Evolutionary conservation across 2,113 vertebrate genomes (phyloP).

Genomic region (Archocentrus centrarchus): DNA sequence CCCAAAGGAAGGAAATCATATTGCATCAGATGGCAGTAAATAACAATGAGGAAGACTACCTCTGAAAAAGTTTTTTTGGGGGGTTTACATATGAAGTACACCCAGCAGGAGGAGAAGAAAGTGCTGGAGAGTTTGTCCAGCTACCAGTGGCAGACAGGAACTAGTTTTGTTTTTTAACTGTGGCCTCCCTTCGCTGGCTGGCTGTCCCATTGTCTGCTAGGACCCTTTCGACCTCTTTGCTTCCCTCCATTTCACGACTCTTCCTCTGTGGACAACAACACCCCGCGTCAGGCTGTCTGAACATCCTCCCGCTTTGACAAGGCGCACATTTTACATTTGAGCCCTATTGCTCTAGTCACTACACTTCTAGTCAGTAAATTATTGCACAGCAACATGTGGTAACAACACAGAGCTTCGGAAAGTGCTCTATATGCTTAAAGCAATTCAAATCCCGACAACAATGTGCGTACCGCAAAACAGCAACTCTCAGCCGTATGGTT

Average conservation of each 20-base stretch:
- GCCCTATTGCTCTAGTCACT: background rate
- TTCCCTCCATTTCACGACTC: constrained; percentile 79
- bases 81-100: constrained; percentile 27
- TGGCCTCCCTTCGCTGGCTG: constrained; percentile 42
- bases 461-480: constrained; percentile 12
- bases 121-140: constrained; percentile 29
- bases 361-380: constrained; percentile 4
- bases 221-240: constrained; percentile 70
- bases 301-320: constrained; percentile 55
- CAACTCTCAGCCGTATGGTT: constrained; percentile 27
- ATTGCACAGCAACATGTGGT: background rate
- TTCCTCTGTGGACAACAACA: constrained; percentile 80
- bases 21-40: constrained; percentile 49
- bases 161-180: constrained; percentile 61
- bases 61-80: background rate
- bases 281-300: constrained; percentile 77
- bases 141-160: constrained; percentile 58
- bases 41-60: constrained; percentile 39
- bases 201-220: constrained; percentile 68
- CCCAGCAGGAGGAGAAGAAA: constrained; percentile 49
- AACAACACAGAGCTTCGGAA: background rate
- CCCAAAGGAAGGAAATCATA: constrained; percentile 61
- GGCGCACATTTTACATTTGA: background rate
- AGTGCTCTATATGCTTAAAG: background rate
- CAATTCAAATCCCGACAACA: background rate